A percentile compares a stretch with the other conserved stretches of the same genome.
Evolutionary conservation across 2,113 vertebrate species (phyloP).

Genomic region (Ictidomys tridecemlineatus): DNA sequence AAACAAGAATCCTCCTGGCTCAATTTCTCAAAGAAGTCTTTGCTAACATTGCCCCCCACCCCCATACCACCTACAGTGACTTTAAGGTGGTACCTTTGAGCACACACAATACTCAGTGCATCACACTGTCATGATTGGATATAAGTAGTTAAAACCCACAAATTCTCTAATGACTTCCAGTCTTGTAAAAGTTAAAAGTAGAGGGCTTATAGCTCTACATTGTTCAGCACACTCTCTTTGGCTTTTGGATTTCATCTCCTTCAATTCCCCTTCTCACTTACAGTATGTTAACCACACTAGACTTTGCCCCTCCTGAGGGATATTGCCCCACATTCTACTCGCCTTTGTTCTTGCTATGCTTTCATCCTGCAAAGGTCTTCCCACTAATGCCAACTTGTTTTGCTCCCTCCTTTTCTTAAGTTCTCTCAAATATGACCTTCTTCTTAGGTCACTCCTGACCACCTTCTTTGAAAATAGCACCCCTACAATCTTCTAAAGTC

Average conservation of each 20-base stretch:
- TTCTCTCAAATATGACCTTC: neutral
- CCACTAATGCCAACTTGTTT: neutral
- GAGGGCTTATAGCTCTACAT: neutral
- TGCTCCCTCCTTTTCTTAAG: neutral
- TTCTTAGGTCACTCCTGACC: neutral
- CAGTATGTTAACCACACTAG: neutral
- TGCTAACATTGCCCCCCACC: neutral
- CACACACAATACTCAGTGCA: neutral
- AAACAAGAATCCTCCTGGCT: neutral
- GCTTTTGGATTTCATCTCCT: neutral
- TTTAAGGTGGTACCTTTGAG: neutral
- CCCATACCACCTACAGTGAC: neutral
- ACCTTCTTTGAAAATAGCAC: neutral
- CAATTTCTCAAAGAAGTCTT: neutral
- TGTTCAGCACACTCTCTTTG: neutral
- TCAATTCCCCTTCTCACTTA: neutral
- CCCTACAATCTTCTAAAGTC: neutral
- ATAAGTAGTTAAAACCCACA: neutral
- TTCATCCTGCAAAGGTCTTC: neutral
- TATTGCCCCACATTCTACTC: neutral
- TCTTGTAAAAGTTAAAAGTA: neutral
- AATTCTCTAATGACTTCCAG: neutral
- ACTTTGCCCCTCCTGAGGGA: neutral
- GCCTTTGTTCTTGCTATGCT: neutral
- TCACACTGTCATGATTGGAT: neutral